These are phyloP conservation scores for Danio kyathit DNA, from an alignment of 2,797 vertebrate genomes.

Conservation along the genomic window DNA sequence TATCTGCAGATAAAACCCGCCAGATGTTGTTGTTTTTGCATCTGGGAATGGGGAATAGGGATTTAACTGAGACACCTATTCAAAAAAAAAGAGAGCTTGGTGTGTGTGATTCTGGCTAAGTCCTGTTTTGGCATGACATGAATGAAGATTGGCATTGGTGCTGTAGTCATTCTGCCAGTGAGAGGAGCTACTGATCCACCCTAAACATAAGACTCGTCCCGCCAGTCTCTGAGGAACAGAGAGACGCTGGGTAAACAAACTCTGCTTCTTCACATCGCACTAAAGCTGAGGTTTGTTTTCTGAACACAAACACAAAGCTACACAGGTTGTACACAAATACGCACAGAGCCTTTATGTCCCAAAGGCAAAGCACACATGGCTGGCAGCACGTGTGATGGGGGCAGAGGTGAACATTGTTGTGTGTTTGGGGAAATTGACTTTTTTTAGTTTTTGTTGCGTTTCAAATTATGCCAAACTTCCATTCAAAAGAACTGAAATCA, in stretches of 20 bases:
- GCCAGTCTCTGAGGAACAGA: conserved; percentile 1
- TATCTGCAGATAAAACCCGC: conserved; percentile 33
- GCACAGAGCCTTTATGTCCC: conserved; percentile 27
- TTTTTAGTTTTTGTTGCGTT: neutral
- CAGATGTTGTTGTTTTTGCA: conserved; percentile 32
- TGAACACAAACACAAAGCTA: neutral
- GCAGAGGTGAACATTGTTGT: conserved; percentile 6
- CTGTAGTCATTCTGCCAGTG: conserved; percentile 17
- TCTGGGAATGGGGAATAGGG: conserved; percentile 28
- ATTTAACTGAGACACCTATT: conserved; percentile 46
- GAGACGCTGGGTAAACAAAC: conserved; percentile 18
- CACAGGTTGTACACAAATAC: conserved; percentile 1
- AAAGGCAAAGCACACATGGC: conserved; percentile 8
- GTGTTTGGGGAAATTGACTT: neutral
- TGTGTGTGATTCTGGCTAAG: conserved; percentile 53
- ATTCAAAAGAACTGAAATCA: too few species aligned
- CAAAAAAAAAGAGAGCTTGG: conserved; percentile 22
- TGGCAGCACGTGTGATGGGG: neutral
- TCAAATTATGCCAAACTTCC: too few species aligned
- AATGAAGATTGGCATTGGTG: conserved; percentile 43
- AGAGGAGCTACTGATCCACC: conserved; percentile 53
- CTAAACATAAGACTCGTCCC: neutral
- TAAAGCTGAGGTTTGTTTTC: neutral
- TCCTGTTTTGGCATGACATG: conserved; percentile 53
- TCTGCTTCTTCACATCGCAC: conserved; percentile 15